phyloP scores from a whole-genome alignment of 2,888 invertebrate genomes.

The Desoria tigrina region DNA sequence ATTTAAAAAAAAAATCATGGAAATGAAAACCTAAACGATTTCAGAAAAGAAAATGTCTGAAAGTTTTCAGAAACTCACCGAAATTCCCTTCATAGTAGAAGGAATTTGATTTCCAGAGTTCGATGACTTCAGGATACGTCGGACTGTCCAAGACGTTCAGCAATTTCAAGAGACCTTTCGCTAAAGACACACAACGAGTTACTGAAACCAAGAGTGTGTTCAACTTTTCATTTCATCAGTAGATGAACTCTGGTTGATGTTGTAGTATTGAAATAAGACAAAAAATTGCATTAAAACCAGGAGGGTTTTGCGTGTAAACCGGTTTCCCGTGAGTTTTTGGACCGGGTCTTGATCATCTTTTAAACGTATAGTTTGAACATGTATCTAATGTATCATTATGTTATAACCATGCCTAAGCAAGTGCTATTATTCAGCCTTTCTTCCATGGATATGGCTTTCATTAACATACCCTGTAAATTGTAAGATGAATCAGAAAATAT shows the following conservation, averaged over 20 bases:
- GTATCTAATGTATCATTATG: conserved; percentile 4
- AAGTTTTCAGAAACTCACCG: too few relatives aligned
- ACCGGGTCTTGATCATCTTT: conserved; percentile 12
- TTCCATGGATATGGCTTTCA: too few relatives aligned
- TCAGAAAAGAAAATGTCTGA: too few relatives aligned
- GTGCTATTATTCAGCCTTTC: too few relatives aligned
- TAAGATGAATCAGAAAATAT: too few relatives aligned
- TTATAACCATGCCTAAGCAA: not conserved
- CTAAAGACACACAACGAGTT: not conserved
- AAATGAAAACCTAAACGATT: too few relatives aligned
- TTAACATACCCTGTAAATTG: too few relatives aligned
- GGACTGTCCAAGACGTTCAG: too few relatives aligned
- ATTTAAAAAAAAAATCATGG: too few relatives aligned
- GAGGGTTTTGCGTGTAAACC: conserved; percentile 14
- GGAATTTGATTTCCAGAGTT: not conserved
- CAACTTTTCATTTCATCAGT: conserved; percentile 8
- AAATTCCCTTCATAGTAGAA: conserved; percentile 12
- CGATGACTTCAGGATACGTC: not conserved
- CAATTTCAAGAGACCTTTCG: too few relatives aligned
- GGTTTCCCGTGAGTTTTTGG: conserved; percentile 9
- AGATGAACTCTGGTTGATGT: conserved; percentile 1
- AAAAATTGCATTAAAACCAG: conserved; percentile 17
- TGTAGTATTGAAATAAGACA: conserved; percentile 10
- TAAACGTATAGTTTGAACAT: not conserved
- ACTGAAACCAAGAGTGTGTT: conserved; percentile 3